Conservation (phyloP, 2,888 invertebrate species). For the Drosophila yooni region DNA sequence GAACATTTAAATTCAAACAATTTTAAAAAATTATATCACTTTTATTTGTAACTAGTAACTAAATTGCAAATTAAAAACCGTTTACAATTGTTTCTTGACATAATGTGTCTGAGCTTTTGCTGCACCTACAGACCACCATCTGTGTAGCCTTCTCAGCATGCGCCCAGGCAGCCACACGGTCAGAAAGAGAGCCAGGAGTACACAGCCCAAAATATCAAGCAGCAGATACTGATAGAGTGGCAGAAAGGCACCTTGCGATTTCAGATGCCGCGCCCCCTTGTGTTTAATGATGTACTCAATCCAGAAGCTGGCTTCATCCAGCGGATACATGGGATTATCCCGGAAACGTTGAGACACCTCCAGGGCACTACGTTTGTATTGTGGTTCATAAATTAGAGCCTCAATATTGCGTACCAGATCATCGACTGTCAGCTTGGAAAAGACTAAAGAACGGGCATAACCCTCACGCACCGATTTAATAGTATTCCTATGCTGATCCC, state of each 20-base stretch:
- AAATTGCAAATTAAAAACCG: background rate
- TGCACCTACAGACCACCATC: slow-evolving; percentile 47
- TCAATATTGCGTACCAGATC: slow-evolving; percentile 82
- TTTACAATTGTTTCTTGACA: slow-evolving; percentile 57
- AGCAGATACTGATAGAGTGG: slow-evolving; percentile 84
- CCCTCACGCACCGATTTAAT: slow-evolving; percentile 83
- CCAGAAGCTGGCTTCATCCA: slow-evolving; percentile 88
- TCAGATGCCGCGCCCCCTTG: slow-evolving; percentile 84
- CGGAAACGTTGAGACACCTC: slow-evolving; percentile 86
- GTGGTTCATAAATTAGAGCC: slow-evolving; percentile 82
- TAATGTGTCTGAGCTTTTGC: slow-evolving; percentile 27
- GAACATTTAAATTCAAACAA: background rate
- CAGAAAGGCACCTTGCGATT: slow-evolving; percentile 84
- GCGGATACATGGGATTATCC: slow-evolving; percentile 86
- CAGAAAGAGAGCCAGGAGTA: slow-evolving; percentile 66
- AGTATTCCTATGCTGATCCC: slow-evolving; percentile 85
- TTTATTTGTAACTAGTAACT: slow-evolving; percentile 21
- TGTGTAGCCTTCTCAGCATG: slow-evolving; percentile 51
- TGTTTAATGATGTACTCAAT: slow-evolving; percentile 87
- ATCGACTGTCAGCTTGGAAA: slow-evolving; percentile 82
- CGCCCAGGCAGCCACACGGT: slow-evolving; percentile 72
- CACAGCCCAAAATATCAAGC: slow-evolving; percentile 86
- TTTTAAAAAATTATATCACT: slow-evolving; percentile 56
- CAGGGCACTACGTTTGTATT: slow-evolving; percentile 84
- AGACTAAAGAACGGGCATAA: slow-evolving; percentile 83